Percentiles rank a stretch among this genome's conserved stretches.
These are phyloP conservation scores for Leptopilina clavipes DNA, from an alignment of 1,140 invertebrate genomes.

Conservation along the genomic window DNA sequence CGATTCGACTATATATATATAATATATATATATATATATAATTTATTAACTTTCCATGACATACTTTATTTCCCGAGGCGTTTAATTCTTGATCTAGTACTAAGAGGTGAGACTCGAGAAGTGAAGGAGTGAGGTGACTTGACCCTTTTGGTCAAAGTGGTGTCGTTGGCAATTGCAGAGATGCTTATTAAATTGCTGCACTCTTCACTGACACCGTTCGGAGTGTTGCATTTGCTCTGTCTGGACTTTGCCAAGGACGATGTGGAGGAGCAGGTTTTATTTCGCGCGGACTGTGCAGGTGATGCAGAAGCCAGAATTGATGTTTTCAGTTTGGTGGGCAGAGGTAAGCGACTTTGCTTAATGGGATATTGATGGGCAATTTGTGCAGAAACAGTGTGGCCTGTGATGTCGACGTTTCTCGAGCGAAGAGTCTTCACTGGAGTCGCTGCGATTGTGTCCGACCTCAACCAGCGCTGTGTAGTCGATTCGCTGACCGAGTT, in stretches of 20 bases:
- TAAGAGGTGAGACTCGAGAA: slow-evolving; percentile 53
- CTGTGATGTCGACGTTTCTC: slow-evolving; percentile 69
- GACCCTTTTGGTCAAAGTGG: slow-evolving; percentile 62
- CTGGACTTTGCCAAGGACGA: slow-evolving; percentile 57
- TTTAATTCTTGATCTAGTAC: slow-evolving; percentile 70
- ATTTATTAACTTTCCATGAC: too few species aligned
- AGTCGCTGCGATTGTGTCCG: slow-evolving; percentile 71
- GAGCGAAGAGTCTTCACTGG: slow-evolving; percentile 71
- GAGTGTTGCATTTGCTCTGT: slow-evolving; percentile 34
- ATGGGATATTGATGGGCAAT: slow-evolving; percentile 68
- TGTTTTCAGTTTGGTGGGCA: slow-evolving; percentile 61
- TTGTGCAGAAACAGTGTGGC: slow-evolving; percentile 67
- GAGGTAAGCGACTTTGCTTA: slow-evolving; percentile 64
- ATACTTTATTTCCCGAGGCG: slow-evolving; percentile 70
- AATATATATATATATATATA: not conserved
- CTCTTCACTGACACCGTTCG: slow-evolving; percentile 49
- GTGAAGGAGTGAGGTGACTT: slow-evolving; percentile 66
- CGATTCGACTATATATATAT: not conserved
- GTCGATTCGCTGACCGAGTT: slow-evolving; percentile 32
- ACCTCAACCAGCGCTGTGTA: slow-evolving; percentile 70
- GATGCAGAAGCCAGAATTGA: slow-evolving; percentile 22
- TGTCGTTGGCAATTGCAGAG: not conserved
- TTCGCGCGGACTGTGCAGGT: not conserved
- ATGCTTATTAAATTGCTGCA: slow-evolving; percentile 41
- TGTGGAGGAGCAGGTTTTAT: slow-evolving; percentile 46